Evolutionary conservation across 2,113 vertebrate genomes (phyloP).

Genomic region (Peucedramus taeniatus): DNA sequence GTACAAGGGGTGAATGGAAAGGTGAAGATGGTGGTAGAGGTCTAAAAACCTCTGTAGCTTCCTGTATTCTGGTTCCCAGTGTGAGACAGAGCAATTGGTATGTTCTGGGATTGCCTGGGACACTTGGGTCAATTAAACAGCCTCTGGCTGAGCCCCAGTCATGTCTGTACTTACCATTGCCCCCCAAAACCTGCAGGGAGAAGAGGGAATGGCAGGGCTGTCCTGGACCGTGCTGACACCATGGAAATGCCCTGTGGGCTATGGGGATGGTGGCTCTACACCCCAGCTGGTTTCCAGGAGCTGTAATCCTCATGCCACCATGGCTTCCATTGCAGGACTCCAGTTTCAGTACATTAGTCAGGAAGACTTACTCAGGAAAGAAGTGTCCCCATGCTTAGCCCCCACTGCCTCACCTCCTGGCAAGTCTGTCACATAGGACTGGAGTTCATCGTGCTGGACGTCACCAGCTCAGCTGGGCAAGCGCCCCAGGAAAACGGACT

Average conservation of each 20-base stretch:
- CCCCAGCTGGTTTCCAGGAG: neutral
- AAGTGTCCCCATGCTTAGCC: neutral
- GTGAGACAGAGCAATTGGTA: neutral
- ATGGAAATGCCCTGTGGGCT: fast-evolving
- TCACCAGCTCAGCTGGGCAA: neutral
- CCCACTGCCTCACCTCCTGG: neutral
- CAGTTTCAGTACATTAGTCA: neutral
- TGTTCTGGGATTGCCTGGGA: neutral
- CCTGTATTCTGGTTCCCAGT: neutral
- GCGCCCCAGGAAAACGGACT: neutral
- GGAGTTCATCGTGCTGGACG: neutral
- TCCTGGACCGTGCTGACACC: neutral
- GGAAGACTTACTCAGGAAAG: neutral
- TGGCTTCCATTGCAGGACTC: neutral
- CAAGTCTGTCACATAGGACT: neutral
- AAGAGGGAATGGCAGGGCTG: neutral
- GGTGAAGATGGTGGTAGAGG: neutral
- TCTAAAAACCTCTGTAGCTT: neutral
- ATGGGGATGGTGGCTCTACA: neutral
- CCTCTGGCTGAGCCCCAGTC: neutral
- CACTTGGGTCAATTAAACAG: neutral
- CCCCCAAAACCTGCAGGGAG: neutral
- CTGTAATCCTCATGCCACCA: neutral
- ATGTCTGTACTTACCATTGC: neutral
- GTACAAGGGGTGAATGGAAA: neutral